Base-by-base conservation (phyloP, 2,888 invertebrate species). In the Drosophila setosimentum region DNA sequence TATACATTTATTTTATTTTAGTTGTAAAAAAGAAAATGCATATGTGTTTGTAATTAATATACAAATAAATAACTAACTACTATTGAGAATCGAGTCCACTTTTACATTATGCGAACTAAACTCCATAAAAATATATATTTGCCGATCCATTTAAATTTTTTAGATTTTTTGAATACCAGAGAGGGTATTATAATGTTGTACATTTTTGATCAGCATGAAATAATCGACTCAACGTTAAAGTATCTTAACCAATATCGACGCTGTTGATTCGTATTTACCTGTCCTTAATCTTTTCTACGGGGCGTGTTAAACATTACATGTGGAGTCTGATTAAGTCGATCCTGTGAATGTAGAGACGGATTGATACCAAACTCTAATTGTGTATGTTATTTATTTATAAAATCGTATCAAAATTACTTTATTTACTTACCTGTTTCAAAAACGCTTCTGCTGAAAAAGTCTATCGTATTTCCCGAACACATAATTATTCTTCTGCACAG, bases 1-100 rank as follows among this genome's bases (percentile, higher is more conserved):
- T 68, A 64, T 82, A 70, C 45, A 76, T 71, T 82, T 78, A 68
- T 76, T 82, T 81, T 60, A 63, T 58, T 87, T 67, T 67, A 66
- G 76, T 72, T 76, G 65, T 78, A 75, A 60, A 16, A 60, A 45
- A 32, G 42, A 73, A 69, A 37, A 64, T 33, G 59, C 48, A 61
- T 64, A 42, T 77, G 57, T 67, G 67, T 57, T 55, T 66, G 32
- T 78, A 79, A 78, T 55, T 55, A 51, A 63, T 35, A 67, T 59
- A 75, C 53, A 60, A 68, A 69, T 69, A 69, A 53, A 69, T 48
- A 76, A 69, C 58, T 62, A 49, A 54, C 48, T 65, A 66, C 65
- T 37, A 35, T 55, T 55, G 55, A 37, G 24, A 45, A 45, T 24
- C 24, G 16, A 24, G 24, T 2, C 1, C 10, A 16, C 3, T 24